Conservation (phyloP, 2,888 invertebrate genomes). For the Ormyrus pomaceus region DNA sequence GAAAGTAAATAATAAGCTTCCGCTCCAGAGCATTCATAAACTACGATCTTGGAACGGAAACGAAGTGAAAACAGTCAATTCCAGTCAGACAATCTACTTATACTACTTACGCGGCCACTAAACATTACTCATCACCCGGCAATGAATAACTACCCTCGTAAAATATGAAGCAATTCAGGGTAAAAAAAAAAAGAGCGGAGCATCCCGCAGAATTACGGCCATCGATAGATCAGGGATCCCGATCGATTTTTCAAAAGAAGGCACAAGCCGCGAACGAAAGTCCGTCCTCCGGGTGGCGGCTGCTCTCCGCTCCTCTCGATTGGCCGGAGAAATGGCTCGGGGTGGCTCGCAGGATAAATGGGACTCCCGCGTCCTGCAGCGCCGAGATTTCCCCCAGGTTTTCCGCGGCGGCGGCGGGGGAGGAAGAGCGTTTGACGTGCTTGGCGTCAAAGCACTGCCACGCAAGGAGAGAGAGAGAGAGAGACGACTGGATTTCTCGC, state of each 20-base stretch:
- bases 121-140: too few species aligned
- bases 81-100: too few species aligned
- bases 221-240: neutral
- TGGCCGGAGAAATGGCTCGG: slow-evolving; percentile 63
- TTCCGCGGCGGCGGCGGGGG: slow-evolving; percentile 66
- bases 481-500: neutral
- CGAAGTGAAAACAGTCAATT: too few species aligned
- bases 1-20: too few species aligned
- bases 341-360: slow-evolving; percentile 69
- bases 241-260: slow-evolving; percentile 52
- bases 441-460: slow-evolving; percentile 40
- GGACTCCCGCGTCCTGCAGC: slow-evolving; percentile 66
- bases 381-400: slow-evolving; percentile 73
- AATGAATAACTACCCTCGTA: too few species aligned
- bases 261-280: slow-evolving; percentile 10
- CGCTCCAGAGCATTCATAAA: too few species aligned
- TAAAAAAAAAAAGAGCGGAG: too few species aligned
- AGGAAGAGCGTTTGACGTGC: slow-evolving; percentile 63
- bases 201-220: neutral
- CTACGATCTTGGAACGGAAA: too few species aligned
- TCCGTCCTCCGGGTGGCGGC: slow-evolving; percentile 9
- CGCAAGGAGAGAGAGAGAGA: neutral
- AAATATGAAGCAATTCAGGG: too few species aligned
- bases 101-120: too few species aligned
- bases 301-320: neutral